These are phyloP conservation scores for Notolepis coatsorum DNA, from an alignment of 2,797 vertebrate species.

Conservation along the genomic window DNA sequence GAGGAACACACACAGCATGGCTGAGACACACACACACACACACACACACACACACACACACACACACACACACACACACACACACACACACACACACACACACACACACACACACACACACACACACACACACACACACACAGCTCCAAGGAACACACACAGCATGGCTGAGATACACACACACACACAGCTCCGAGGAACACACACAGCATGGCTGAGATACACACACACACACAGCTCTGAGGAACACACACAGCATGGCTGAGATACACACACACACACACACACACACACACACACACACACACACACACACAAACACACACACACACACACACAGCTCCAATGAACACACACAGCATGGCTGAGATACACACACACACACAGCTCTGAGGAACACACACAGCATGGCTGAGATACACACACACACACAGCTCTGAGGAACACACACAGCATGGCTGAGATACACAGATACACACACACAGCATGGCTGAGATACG, in stretches of 20 bases:
- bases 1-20: no score
- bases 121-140: conserved; percentile 1
- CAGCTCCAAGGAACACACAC: no score
- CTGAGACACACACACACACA: background rate
- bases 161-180: no score
- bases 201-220: background rate
- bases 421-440: conserved; percentile 7
- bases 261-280: background rate
- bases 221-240: conserved; percentile 9
- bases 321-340: conserved; percentile 2
- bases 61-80: conserved; percentile 3
- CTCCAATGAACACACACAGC: background rate
- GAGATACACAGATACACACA: background rate
- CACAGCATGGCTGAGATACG: no score
- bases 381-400: no score
- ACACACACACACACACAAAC: conserved; percentile 1
- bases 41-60: background rate
- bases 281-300: conserved; percentile 1
- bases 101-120: conserved; percentile 1
- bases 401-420: no score
- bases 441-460: no score
- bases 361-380: no score
- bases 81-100: conserved; percentile 1
- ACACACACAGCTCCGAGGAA: no score
- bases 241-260: no score